Evolutionary conservation across 2,113 vertebrate genomes (phyloP).

Genomic region (Acrocephalus arundinaceus): DNA sequence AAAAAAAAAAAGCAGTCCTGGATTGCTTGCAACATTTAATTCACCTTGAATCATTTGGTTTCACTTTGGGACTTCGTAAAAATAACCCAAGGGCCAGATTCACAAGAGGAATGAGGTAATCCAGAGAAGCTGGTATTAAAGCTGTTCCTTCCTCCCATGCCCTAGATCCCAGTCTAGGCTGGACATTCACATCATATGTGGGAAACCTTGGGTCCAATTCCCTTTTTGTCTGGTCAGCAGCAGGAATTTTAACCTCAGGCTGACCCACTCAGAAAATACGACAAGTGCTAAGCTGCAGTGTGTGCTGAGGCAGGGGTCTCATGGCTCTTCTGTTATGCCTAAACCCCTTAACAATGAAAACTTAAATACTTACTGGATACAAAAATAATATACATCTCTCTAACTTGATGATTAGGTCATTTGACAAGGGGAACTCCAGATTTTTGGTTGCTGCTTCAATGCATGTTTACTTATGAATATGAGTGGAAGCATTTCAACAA

Average conservation of each 20-base stretch:
- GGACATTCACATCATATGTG: not conserved
- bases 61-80: not conserved
- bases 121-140: not conserved
- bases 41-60: slow-evolving; percentile 18
- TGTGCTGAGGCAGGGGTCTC: not conserved
- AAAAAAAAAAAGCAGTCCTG: not conserved
- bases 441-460: not conserved
- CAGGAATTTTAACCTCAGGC: not conserved
- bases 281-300: not conserved
- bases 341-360: not conserved
- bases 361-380: not conserved
- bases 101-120: slow-evolving; percentile 20
- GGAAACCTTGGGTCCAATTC: not conserved
- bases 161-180: not conserved
- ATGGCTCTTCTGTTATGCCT: not conserved
- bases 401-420: not conserved
- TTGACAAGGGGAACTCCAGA: not conserved
- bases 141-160: not conserved
- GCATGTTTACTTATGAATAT: not conserved
- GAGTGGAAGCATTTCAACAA: not conserved
- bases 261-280: not conserved
- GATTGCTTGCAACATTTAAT: not conserved
- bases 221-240: not conserved
- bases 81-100: not conserved
- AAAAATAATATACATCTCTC: not conserved